Evolutionary conservation across 2,888 invertebrate species (phyloP), one percentile per base, ranked within the genome.

Genomic region (Drosophila acutilabella): DNA sequence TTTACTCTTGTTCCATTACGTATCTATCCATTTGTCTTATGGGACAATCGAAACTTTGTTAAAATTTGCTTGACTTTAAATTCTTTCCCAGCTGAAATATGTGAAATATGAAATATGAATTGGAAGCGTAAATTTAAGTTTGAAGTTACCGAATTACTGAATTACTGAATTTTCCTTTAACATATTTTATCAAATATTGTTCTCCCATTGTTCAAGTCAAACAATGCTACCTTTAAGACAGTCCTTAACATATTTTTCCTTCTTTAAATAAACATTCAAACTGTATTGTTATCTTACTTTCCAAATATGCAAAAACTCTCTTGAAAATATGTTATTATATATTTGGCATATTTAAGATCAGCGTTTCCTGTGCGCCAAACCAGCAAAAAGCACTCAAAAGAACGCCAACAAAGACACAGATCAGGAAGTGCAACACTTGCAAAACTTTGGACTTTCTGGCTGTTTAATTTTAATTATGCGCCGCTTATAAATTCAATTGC

Each of bases 401-500:
- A 14, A 56, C 23, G 58, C 20, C 30, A 57, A 51, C 52, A 69
- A 71, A 54, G 59, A 50, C 50, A 26, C 48, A 66, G 66, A 61
- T 58, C 61, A 70, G 84, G 65, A 81, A 74, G 67, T 82, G 87
- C 84, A 82, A 78, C 67, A 77, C 72, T 89, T 70, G 81, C 74
- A 66, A 70, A 84, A 84, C 67, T 88, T 89, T 78, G 48, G 53
- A 47, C 60, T 76, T 71, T 75, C 72, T 82, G 82, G 76, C 85
- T 80, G 84, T 72, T 80, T 89, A 84, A 87, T 89, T 84, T 84
- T 84, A 84, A 84, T 84, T 84, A 84, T 89, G 83, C 88, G 61
- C 65, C 78, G 83, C 84, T 89, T 84, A 89, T 87, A 84, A 84
- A 84, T 84, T 84, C 89, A 84, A 84, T 84, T 84, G 84, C 89